Conservation (phyloP, 1,140 invertebrate genomes). For the Thereuonema tuberculata region DNA sequence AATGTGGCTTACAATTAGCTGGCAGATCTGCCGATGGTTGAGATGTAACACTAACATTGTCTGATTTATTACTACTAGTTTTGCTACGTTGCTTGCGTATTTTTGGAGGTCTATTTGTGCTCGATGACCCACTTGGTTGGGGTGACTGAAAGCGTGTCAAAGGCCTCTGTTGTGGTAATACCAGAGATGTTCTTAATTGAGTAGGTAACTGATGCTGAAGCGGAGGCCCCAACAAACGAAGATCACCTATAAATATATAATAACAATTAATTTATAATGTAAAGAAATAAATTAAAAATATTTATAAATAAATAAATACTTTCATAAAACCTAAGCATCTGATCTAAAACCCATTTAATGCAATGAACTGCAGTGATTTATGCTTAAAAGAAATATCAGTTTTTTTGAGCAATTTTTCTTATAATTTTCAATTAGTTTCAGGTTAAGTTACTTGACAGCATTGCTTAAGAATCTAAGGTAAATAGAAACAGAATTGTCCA, state of each 20-base stretch:
- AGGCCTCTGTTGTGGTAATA: constrained; percentile 10
- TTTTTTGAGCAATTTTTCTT: too few relatives aligned
- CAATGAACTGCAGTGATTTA: too few relatives aligned
- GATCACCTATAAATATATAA: constrained; percentile 3
- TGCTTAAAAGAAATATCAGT: too few relatives aligned
- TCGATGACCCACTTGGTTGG: background rate
- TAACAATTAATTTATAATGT: too few relatives aligned
- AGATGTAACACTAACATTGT: background rate
- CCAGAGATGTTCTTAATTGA: background rate
- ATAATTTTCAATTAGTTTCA: too few relatives aligned
- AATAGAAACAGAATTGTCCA: too few relatives aligned
- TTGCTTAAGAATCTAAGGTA: too few relatives aligned
- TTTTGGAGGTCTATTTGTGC: constrained; percentile 9
- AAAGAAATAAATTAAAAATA: too few relatives aligned
- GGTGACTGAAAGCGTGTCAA: constrained; percentile 5
- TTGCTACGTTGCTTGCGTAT: constrained; percentile 12
- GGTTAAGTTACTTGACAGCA: too few relatives aligned
- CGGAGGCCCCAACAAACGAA: constrained; percentile 7
- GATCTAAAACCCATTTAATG: too few relatives aligned
- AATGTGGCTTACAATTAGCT: background rate
- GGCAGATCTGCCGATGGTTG: background rate
- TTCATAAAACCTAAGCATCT: too few relatives aligned
- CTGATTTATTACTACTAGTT: background rate
- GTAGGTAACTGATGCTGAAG: constrained; percentile 10
- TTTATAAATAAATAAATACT: too few relatives aligned